These are phyloP conservation scores for Tachystola acroxantha DNA, from an alignment of 2,888 invertebrate genomes.

Conservation along the genomic window DNA sequence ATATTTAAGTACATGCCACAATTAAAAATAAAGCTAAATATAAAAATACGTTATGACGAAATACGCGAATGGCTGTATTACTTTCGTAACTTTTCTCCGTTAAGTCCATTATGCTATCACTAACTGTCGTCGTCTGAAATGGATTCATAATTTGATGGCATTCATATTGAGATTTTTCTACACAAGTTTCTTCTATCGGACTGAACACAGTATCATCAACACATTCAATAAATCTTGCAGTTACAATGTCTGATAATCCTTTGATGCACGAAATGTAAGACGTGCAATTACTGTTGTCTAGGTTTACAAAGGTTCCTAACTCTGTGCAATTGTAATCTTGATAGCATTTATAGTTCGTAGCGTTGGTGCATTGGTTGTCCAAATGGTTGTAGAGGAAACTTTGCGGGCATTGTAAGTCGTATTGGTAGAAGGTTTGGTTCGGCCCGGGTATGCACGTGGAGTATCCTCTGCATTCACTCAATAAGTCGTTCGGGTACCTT, in stretches of 20 bases:
- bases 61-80: too few relatives aligned
- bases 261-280: constrained; percentile 47
- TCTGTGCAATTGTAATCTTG: constrained; percentile 39
- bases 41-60: too few relatives aligned
- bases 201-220: constrained; percentile 37
- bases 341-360: constrained; percentile 48
- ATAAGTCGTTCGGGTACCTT: constrained; percentile 48
- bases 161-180: constrained; percentile 30
- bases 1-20: too few relatives aligned
- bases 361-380: constrained; percentile 53
- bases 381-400: constrained; percentile 53
- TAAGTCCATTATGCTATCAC: too few relatives aligned
- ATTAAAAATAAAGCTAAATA: too few relatives aligned
- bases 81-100: too few relatives aligned
- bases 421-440: constrained; percentile 37
- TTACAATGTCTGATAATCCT: constrained; percentile 37
- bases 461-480: constrained; percentile 49
- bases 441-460: constrained; percentile 52
- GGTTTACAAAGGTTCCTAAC: constrained; percentile 34
- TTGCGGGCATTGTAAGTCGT: constrained; percentile 52
- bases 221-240: constrained; percentile 47
- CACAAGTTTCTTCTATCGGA: constrained; percentile 29
- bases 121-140: too few relatives aligned
- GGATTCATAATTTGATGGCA: too few relatives aligned
- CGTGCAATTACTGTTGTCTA: constrained; percentile 30